These are phyloP conservation scores for Halcyon badia DNA, from an alignment of 2,797 vertebrate species.

Conservation along the genomic window DNA sequence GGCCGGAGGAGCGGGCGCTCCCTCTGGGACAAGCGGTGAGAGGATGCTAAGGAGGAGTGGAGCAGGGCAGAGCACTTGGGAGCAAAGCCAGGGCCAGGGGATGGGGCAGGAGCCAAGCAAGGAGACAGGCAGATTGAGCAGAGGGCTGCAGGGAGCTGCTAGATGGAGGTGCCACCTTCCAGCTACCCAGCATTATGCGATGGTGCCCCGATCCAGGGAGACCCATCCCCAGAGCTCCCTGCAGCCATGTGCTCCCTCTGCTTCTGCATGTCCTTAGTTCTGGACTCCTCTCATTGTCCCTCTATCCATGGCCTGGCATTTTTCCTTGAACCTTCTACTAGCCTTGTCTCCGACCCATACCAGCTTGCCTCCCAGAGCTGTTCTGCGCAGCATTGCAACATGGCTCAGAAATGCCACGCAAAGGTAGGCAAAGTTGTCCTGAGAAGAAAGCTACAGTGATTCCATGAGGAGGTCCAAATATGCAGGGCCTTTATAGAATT, in stretches of 20 bases:
- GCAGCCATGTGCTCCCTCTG: background rate
- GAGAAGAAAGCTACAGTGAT: background rate
- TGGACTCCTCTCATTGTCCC: background rate
- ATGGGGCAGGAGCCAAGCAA: fast-evolving
- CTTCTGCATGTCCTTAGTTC: background rate
- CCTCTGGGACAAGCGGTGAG: background rate
- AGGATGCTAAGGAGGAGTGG: background rate
- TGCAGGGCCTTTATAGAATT: background rate
- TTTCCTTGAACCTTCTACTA: background rate
- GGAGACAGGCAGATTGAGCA: background rate
- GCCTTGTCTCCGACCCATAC: background rate
- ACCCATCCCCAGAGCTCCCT: background rate
- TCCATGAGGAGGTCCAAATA: background rate
- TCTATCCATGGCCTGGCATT: background rate
- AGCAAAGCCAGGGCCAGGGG: background rate
- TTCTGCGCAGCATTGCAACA: fast-evolving
- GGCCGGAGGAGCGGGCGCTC: too few species aligned
- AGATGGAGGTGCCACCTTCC: background rate
- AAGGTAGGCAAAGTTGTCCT: background rate
- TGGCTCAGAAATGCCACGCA: background rate
- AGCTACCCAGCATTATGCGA: fast-evolving
- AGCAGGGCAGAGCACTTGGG: background rate
- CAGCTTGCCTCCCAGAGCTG: background rate
- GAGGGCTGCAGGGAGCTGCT: background rate
- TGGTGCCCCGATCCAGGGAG: background rate